phyloP scores from a whole-genome alignment of 1,140 invertebrate species.

The Euborellia annulipes region DNA sequence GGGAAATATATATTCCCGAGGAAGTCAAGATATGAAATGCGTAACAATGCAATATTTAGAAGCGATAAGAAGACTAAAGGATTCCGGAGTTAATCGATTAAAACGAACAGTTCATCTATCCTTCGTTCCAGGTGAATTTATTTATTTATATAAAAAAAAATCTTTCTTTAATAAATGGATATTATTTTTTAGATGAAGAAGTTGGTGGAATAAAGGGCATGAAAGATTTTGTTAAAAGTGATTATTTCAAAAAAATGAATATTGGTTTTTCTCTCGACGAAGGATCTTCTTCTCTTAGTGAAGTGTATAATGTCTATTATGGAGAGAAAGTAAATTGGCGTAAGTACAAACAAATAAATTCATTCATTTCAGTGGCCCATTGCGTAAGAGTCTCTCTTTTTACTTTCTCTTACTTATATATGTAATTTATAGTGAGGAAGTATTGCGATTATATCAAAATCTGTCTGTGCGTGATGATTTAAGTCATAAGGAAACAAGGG shows the following conservation, averaged over 20 bases:
- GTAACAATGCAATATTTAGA: conserved; percentile 65
- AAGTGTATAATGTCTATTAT: conserved; percentile 37
- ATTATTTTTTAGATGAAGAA: conserved; percentile 36
- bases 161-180: too few relatives aligned
- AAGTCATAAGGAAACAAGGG: too few relatives aligned
- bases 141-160: too few relatives aligned
- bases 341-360: too few relatives aligned
- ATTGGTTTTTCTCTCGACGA: conserved; percentile 44
- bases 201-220: conserved; percentile 38
- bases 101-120: conserved; percentile 56
- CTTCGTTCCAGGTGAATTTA: conserved; percentile 79
- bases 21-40: conserved; percentile 70
- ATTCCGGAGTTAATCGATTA: conserved; percentile 31
- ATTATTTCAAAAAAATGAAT: conserved; percentile 37
- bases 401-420: too few relatives aligned
- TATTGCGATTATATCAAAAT: too few relatives aligned
- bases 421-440: too few relatives aligned
- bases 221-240: conserved; percentile 30
- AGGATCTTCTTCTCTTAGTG: conserved; percentile 33
- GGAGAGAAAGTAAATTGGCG: conserved; percentile 34
- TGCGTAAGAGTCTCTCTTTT: too few relatives aligned
- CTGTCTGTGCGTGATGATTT: too few relatives aligned
- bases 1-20: conserved; percentile 65
- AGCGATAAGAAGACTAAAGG: conserved; percentile 48
- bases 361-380: background rate